Evolutionary conservation across 1,140 invertebrate genomes (phyloP).

Genomic region (Achatina immaculata): DNA sequence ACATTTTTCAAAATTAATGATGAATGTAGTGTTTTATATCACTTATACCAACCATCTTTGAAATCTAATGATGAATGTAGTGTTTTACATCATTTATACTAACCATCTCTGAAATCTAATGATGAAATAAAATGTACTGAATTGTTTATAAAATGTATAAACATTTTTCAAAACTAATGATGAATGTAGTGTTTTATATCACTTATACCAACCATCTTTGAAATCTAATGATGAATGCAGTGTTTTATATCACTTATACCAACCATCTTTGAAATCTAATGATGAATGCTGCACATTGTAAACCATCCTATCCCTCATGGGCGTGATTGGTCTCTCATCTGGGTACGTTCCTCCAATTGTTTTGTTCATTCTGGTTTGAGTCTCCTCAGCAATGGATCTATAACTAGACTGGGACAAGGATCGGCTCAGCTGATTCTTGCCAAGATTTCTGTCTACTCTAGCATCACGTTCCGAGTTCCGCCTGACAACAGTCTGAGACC

Average conservation of each 20-base stretch:
- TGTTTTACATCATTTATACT: no score
- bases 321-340: constrained; percentile 69
- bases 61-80: no score
- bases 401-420: background rate
- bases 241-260: constrained; percentile 1
- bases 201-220: no score
- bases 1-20: no score
- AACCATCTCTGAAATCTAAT: no score
- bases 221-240: constrained; percentile 61
- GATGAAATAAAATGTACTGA: no score
- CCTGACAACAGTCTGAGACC: background rate
- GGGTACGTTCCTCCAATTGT: constrained; percentile 23
- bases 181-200: no score
- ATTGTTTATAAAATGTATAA: no score
- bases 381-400: background rate
- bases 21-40: no score
- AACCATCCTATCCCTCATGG: constrained; percentile 68
- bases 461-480: background rate
- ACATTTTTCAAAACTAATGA: no score
- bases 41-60: no score
- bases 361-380: background rate
- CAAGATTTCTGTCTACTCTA: background rate
- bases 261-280: constrained; percentile 71
- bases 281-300: constrained; percentile 64
- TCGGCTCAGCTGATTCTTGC: background rate